Evolutionary conservation across 2,797 vertebrate species (phyloP), one percentile per base, ranked within the genome.

Genomic region (Austrolebias charrua): DNA sequence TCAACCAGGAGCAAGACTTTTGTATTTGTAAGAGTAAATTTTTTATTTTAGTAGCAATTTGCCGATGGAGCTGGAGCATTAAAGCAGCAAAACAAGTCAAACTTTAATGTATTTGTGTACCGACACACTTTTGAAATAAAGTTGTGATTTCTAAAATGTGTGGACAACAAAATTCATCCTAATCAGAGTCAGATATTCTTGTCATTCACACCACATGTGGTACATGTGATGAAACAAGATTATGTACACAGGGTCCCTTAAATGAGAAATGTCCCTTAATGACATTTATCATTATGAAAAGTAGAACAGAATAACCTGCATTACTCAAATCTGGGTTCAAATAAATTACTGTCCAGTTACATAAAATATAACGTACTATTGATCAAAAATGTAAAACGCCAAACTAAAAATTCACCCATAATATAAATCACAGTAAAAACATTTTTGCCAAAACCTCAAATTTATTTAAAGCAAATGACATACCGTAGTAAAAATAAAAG

Each of bases 381-480:
- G 14, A 43, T 55, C 38, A 43, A 9, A 6, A 11, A 10, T 19
- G 16, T 10, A 24, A 8, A 18, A 46, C 38, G 3, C 7, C 9
- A 6, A 6, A 33, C 10, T 33, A 16, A 19, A 45, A 45, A 31
- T 18, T 12, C 42, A 12, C 43, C 6, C 24, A 46, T 5, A n/a
- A n/a, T n/a, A 44, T 29, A 28, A 31, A 13, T 13, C 4, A 28
- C 13, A 11, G 2, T 1, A 57, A 18, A 46, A 10, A 57, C 18
- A 7, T 53, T 63, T 73, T 29, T 16, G 66, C 45, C 47, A 53
- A 69, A 48, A 76, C 18, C 55, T 82, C 61, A 43, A n/a, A 59
- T 89, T 91, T 90, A 85, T 89, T 88, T 66, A 55, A 81, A 85
- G 82, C 78, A 59, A 44, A 72, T 78, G 46, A 54, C 79, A 52